Conservation (phyloP, 2,797 vertebrate species). For the Danionella dracula region DNA sequence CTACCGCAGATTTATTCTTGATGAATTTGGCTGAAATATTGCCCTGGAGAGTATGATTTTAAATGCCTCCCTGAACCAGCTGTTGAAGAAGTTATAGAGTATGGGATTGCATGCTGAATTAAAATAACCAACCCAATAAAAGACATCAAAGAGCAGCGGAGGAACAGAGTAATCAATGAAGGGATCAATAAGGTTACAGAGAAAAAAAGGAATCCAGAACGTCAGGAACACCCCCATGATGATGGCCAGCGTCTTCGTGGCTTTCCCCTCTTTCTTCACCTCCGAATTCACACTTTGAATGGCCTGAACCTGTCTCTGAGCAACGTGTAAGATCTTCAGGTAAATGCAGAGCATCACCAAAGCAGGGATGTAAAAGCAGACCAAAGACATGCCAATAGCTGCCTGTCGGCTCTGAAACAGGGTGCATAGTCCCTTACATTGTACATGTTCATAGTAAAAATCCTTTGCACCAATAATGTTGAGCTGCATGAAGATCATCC, state of each 20-base stretch:
- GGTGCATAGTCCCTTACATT: slow-evolving; percentile 40
- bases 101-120: slow-evolving; percentile 43
- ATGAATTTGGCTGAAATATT: no score
- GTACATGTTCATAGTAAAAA: slow-evolving; percentile 4
- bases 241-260: slow-evolving; percentile 35
- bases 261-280: no score
- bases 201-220: slow-evolving; percentile 45
- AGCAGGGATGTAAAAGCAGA: slow-evolving; percentile 41
- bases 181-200: slow-evolving; percentile 33
- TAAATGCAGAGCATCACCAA: slow-evolving; percentile 44
- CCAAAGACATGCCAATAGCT: slow-evolving; percentile 19
- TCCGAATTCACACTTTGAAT: no score
- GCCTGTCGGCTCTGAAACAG: neutral
- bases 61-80: slow-evolving; percentile 39
- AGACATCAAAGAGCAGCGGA: slow-evolving; percentile 13
- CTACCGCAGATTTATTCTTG: no score
- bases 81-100: slow-evolving; percentile 37
- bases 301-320: no score
- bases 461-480: slow-evolving; percentile 28
- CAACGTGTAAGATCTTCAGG: slow-evolving; percentile 34
- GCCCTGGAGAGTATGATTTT: no score
- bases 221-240: slow-evolving; percentile 43
- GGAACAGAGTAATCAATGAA: slow-evolving; percentile 30
- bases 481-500: slow-evolving; percentile 21
- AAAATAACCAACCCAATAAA: slow-evolving; percentile 42